Percentiles rank a stretch among this genome's conserved stretches.
Conservation (phyloP, 2,797 vertebrate species). For the Clarias platycephalus region DNA sequence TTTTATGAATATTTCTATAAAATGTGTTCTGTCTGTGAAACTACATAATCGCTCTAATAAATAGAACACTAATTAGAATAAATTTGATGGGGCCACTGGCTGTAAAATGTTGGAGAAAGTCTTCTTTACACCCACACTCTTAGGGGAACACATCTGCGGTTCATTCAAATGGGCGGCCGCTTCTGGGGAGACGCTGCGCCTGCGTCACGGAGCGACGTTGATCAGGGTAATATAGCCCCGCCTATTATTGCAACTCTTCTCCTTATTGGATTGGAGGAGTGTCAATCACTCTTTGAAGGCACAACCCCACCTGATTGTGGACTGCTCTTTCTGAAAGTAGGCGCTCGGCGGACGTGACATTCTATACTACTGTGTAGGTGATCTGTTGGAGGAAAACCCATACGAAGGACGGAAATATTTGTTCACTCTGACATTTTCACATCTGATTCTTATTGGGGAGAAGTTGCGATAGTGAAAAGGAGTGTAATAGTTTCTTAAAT, state of each 20-base stretch:
- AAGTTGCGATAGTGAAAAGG: background rate
- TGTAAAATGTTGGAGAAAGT: background rate
- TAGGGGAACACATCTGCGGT: background rate
- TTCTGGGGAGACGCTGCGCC: background rate
- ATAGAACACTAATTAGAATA: background rate
- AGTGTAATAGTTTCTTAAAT: background rate
- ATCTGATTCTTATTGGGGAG: background rate
- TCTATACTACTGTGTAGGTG: background rate
- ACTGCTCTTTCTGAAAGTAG: constrained; percentile 13
- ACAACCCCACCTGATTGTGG: background rate
- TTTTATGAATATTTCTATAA: background rate
- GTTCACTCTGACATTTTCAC: background rate
- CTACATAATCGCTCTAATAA: background rate
- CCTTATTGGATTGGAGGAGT: constrained; percentile 1
- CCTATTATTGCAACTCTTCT: background rate
- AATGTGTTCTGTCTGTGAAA: background rate
- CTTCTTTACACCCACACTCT: background rate
- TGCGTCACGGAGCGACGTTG: constrained; percentile 22
- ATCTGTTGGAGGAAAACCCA: constrained; percentile 2
- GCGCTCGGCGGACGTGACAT: background rate
- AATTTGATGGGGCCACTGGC: background rate
- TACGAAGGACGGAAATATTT: constrained; percentile 9
- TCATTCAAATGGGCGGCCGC: constrained; percentile 16
- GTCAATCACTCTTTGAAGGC: background rate
- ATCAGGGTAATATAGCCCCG: background rate